These are phyloP conservation scores for Tetramorium alpestre DNA, from an alignment of 1,140 invertebrate species.

Conservation along the genomic window DNA sequence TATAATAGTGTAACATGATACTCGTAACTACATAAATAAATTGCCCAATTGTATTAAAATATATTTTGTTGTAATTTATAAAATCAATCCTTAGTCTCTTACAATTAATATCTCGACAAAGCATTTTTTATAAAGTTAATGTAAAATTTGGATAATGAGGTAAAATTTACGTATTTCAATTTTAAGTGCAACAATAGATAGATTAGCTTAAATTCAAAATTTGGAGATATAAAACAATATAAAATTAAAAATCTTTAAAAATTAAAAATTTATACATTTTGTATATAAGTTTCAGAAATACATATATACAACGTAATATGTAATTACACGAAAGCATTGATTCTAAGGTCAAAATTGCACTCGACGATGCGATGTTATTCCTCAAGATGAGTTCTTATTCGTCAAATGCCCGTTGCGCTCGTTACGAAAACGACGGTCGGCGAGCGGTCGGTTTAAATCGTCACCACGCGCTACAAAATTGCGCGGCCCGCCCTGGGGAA, in stretches of 20 bases:
- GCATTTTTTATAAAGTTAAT: neutral
- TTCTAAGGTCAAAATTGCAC: neutral
- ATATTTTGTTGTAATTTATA: neutral
- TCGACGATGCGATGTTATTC: neutral
- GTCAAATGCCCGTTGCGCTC: conserved; percentile 30
- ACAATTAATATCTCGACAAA: neutral
- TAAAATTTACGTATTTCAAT: neutral
- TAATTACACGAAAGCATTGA: neutral
- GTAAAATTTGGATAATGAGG: neutral
- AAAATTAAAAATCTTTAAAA: neutral
- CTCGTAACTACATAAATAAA: neutral
- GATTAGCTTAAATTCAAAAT: neutral
- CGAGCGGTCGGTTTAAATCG: conserved; percentile 76
- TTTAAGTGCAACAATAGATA: too few species aligned
- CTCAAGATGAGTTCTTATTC: conserved; percentile 59
- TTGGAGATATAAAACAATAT: neutral
- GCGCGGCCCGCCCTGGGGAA: conserved; percentile 74
- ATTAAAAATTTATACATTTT: neutral
- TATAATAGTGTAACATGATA: neutral
- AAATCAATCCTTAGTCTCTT: neutral
- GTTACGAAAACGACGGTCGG: conserved; percentile 17
- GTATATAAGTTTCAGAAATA: neutral
- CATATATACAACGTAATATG: too few species aligned
- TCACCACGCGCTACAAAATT: conserved; percentile 75
- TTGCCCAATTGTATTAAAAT: neutral